Percentiles rank a stretch among this genome's conserved stretches.
phyloP scores from a whole-genome alignment of 2,888 invertebrate species.

The Bembecia ichneumoniformis region DNA sequence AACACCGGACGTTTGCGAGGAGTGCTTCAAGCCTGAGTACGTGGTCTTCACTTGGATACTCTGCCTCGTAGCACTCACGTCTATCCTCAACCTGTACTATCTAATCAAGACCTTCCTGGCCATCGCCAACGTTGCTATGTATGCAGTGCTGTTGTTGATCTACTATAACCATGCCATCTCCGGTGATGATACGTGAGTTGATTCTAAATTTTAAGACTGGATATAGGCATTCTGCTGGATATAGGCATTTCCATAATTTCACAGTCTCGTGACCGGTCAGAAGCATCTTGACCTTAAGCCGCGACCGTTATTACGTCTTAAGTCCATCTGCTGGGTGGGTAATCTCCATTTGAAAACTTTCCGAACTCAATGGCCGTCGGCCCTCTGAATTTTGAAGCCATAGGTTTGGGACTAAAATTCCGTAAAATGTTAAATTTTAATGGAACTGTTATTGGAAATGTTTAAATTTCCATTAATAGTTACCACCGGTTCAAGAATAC shows the following conservation, averaged over 20 bases:
- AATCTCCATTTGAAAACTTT: neutral
- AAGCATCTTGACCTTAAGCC: no score
- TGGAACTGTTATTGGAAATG: no score
- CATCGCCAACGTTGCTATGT: constrained; percentile 80
- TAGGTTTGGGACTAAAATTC: no score
- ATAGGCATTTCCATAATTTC: neutral
- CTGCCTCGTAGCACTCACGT: constrained; percentile 90
- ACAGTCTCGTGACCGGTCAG: no score
- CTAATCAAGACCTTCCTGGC: constrained; percentile 87
- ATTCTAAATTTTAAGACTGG: constrained; percentile 4
- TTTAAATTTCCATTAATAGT: no score
- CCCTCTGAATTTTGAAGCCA: no score
- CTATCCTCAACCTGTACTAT: constrained; percentile 92
- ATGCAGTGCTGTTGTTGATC: constrained; percentile 78
- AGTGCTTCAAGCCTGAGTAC: constrained; percentile 84
- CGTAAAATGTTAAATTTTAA: no score
- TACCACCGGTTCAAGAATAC: no score
- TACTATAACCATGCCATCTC: constrained; percentile 57
- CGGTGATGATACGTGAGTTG: constrained; percentile 42
- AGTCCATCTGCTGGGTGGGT: no score
- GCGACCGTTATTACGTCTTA: no score
- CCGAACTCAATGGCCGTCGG: no score
- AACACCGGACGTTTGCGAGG: constrained; percentile 13
- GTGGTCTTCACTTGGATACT: constrained; percentile 95
- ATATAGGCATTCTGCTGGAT: neutral